phyloP scores from a whole-genome alignment of 2,888 invertebrate species.

The Scaptomyza cyrtandrae region DNA sequence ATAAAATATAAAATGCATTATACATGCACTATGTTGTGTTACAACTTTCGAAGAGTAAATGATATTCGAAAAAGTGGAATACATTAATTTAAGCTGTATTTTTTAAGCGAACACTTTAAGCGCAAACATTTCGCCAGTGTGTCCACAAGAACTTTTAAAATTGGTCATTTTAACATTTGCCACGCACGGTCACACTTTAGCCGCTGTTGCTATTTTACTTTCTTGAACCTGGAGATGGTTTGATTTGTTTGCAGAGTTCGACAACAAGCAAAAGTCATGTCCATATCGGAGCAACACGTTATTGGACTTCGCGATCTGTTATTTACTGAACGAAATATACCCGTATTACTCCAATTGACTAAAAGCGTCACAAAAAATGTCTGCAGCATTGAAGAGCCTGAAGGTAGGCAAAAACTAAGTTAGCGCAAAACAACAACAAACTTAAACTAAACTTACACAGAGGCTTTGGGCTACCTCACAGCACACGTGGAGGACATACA shows the following conservation, averaged over 20 bases:
- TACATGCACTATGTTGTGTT: neutral
- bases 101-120: neutral
- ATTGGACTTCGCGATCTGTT: conserved; percentile 75
- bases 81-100: neutral
- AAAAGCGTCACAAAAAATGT: conserved; percentile 78
- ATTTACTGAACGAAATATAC: conserved; percentile 65
- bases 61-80: neutral
- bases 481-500: conserved; percentile 85
- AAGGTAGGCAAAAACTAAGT: conserved; percentile 56
- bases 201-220: neutral
- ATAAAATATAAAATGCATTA: no score
- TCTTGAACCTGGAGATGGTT: conserved; percentile 8
- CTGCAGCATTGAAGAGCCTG: conserved; percentile 59
- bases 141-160: conserved; percentile 9
- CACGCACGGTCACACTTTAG: conserved; percentile 30
- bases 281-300: conserved; percentile 65
- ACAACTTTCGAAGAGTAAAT: neutral
- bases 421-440: conserved; percentile 1
- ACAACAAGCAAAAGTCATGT: conserved; percentile 55
- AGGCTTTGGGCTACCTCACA: conserved; percentile 85
- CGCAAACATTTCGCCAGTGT: conserved; percentile 2
- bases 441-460: conserved; percentile 76
- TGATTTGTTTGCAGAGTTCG: neutral
- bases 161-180: neutral
- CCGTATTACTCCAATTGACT: conserved; percentile 69